Conservation (phyloP, 2,888 invertebrate species). For the Amblyjoppa fuscipennis region DNA sequence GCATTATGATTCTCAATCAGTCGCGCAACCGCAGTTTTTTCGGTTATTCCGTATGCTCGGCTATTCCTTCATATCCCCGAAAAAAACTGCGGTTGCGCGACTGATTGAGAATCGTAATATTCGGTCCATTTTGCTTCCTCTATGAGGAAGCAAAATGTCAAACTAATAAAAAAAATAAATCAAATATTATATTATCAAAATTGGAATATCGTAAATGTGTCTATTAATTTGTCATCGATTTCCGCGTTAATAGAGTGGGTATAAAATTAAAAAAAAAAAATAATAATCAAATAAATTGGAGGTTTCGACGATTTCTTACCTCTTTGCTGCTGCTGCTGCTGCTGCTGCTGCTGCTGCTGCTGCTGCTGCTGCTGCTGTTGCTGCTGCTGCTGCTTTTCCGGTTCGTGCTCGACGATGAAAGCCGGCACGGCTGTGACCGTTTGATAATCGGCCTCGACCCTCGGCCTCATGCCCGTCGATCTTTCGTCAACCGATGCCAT, state of each 20-base stretch:
- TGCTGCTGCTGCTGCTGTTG: conserved; percentile 73
- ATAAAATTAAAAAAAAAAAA: background rate
- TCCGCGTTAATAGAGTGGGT: too few species aligned
- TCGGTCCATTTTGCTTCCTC: too few species aligned
- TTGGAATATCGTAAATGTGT: too few species aligned
- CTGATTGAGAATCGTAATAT: too few species aligned
- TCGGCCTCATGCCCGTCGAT: conserved; percentile 71
- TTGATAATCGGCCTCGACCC: conserved; percentile 87
- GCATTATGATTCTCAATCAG: too few species aligned
- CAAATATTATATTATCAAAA: background rate
- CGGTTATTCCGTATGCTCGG: too few species aligned
- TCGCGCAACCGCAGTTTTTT: too few species aligned
- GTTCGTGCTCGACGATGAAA: conserved; percentile 91
- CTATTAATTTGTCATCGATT: too few species aligned
- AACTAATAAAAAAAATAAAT: background rate
- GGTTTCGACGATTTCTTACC: conserved; percentile 64
- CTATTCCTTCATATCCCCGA: too few species aligned
- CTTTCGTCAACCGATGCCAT: conserved; percentile 70
- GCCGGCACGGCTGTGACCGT: conserved; percentile 92
- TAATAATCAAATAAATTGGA: background rate
- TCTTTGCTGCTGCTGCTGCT: conserved; percentile 49
- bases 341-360: conserved; percentile 73
- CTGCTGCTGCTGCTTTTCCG: conserved; percentile 86
- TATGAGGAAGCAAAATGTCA: too few species aligned
- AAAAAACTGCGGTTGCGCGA: too few species aligned